Base-by-base conservation (phyloP, 2,113 vertebrate genomes). In the Callionymus lyra region DNA sequence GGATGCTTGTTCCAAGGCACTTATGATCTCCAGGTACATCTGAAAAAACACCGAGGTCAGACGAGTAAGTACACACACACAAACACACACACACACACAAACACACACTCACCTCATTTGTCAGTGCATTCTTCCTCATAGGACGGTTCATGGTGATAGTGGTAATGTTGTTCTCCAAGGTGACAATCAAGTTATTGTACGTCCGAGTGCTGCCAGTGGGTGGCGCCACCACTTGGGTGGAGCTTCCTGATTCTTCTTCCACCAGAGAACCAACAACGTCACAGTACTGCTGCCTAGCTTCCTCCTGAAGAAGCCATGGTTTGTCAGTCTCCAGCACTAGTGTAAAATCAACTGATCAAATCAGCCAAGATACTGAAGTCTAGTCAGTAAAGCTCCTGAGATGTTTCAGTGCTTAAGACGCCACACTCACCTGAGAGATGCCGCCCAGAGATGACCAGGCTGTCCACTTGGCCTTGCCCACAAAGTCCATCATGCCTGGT, bases 391-490 rank as follows among this genome's bases (percentile, higher is more conserved):
- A n/a, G n/a, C n/a, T n/a, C n/a, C n/a, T n/a, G n/a, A n/a, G n/a
- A n/a, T n/a, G n/a, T n/a, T n/a, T n/a, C n/a, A n/a, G n/a, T n/a
- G n/a, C n/a, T n/a, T n/a, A n/a, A n/a, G n/a, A n/a, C n/a, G n/a
- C 13, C 4, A 74, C 6, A 6, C 5, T 34, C 63, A 92, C 94
- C 90, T 90, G 87, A 33, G 91, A 63, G 31, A 88, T 76, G 44
- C 16, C 75, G 27, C 90, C 90, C 56, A 97, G 85, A 48, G 88
- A 86, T 31, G 76, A 90, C 94, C 92, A 94, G 0, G 92, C 83
- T 3, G 94, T 93, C 93, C 91, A 96, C 38, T 97, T 98, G 18
- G 80, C 90, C 57, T 92, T 94, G 66, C 88, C 91, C 40, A 93
- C 67, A 1, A 93, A 92, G 75, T 98, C 90, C 58, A 97, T 62